Evolutionary conservation across 2,797 vertebrate genomes (phyloP).

Genomic region (Halcyon badia): DNA sequence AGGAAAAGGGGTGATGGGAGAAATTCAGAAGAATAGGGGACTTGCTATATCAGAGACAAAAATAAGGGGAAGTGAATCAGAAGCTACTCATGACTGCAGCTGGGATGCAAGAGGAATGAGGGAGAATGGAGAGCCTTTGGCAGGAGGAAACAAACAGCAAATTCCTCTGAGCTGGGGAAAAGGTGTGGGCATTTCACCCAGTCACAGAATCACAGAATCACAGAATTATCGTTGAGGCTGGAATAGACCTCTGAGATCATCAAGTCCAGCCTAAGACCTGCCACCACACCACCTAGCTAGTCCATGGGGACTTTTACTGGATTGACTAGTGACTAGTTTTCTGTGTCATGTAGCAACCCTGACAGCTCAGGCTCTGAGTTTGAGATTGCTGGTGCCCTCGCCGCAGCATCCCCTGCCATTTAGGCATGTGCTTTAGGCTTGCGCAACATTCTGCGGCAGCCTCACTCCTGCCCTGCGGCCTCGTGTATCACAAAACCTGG

Average conservation of each 20-base stretch:
- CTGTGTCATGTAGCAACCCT: neutral
- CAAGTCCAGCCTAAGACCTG: no score
- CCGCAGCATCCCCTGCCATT: neutral
- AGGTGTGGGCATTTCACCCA: neutral
- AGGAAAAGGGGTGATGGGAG: neutral
- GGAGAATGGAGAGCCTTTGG: neutral
- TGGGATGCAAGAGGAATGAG: neutral
- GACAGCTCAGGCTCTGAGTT: neutral
- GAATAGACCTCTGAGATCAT: no score
- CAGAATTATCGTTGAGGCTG: no score
- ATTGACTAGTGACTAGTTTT: neutral
- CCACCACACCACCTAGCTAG: neutral
- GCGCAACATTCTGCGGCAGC: accelerated
- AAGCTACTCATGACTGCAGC: neutral
- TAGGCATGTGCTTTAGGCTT: neutral
- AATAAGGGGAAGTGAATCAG: slow-evolving; percentile 4
- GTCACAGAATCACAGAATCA: no score
- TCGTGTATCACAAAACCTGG: neutral
- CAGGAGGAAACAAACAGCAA: neutral
- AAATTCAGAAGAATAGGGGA: neutral
- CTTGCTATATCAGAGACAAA: neutral
- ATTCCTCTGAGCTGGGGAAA: neutral
- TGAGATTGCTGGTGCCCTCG: neutral
- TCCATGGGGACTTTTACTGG: neutral
- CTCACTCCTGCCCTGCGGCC: neutral